Evolutionary conservation across 2,113 vertebrate species (phyloP).

Genomic region (Fregetta grallaria): DNA sequence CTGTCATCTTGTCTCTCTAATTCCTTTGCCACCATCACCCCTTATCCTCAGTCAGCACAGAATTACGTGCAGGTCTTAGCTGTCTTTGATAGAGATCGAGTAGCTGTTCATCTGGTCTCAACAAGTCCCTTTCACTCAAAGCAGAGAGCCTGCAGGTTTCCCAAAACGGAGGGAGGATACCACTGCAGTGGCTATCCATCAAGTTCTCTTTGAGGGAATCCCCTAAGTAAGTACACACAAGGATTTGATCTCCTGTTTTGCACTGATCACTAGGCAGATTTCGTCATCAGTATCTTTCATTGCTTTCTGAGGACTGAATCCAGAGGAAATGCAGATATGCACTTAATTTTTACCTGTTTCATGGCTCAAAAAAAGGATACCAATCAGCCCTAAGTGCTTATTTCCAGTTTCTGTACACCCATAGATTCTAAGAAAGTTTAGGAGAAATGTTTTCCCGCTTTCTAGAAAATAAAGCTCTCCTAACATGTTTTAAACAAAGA

Average conservation of each 20-base stretch:
- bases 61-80: background rate
- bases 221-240: fast-evolving
- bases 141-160: background rate
- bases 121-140: background rate
- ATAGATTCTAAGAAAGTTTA: background rate
- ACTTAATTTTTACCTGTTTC: background rate
- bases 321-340: background rate
- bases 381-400: background rate
- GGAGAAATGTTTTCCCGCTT: background rate
- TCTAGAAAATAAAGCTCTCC: background rate
- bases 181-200: background rate
- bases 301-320: background rate
- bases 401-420: background rate
- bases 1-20: background rate
- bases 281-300: background rate
- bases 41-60: background rate
- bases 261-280: background rate
- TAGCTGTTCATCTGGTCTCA: background rate
- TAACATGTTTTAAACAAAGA: background rate
- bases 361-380: background rate
- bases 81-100: background rate
- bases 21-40: background rate
- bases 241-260: background rate
- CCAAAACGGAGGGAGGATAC: background rate
- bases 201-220: background rate